A percentile compares a stretch with the other conserved stretches of the same genome.
Evolutionary conservation across 37 sponge, comb jelly and placozoan genomes (phyloP).

Genomic region (Bolinopsis microptera): DNA sequence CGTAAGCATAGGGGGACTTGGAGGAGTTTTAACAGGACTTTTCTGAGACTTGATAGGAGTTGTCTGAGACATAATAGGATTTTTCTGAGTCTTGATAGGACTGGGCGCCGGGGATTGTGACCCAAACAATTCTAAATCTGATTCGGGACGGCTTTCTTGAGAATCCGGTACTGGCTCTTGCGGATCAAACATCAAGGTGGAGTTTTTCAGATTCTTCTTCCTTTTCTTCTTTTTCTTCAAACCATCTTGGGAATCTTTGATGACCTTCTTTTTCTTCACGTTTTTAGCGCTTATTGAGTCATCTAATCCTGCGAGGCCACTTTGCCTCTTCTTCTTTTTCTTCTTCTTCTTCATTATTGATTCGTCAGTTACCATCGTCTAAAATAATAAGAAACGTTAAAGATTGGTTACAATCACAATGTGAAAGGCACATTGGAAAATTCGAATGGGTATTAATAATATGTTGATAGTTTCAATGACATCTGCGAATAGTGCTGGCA

Average conservation of each 20-base stretch:
- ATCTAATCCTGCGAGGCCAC: background rate
- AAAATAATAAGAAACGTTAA: no score
- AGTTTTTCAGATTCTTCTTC: slow-evolving; percentile 56
- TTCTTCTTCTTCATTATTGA: background rate
- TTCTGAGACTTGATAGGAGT: background rate
- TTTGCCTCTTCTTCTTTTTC: slow-evolving; percentile 22
- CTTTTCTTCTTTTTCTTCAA: slow-evolving; percentile 57
- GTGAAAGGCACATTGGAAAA: no score
- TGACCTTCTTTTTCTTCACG: background rate
- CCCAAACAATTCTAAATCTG: background rate
- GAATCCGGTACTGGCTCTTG: background rate
- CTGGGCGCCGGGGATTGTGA: background rate
- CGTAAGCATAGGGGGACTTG: slow-evolving; percentile 10
- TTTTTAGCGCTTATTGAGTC: background rate
- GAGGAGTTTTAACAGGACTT: background rate
- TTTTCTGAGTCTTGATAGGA: background rate
- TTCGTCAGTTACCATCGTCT: slow-evolving; percentile 26
- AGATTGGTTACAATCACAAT: no score
- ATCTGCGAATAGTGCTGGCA: no score
- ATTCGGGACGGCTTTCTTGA: background rate
- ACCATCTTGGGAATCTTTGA: background rate
- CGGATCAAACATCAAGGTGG: background rate
- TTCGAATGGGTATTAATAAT: no score
- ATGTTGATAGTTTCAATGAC: no score
- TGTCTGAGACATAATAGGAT: background rate